These are phyloP conservation scores for Halocynthia aurantium DNA, from an alignment of 23 tunicate species.

Conservation along the genomic window DNA sequence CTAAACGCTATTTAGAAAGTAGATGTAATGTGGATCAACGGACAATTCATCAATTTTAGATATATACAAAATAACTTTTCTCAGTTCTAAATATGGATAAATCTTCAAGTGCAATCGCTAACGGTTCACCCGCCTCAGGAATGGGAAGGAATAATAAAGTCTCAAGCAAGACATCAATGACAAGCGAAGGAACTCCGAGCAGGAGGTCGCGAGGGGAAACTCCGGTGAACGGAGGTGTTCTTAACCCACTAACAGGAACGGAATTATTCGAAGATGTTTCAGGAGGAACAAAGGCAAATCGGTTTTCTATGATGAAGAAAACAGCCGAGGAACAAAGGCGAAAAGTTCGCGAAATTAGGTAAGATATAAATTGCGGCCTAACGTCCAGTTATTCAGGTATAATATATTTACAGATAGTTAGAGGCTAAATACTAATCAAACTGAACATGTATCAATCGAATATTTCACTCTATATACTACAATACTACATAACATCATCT, in stretches of 20 bases:
- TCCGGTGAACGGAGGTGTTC: not conserved
- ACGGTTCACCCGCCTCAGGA: no score
- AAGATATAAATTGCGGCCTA: not conserved
- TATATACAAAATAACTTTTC: no score
- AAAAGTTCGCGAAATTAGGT: slow-evolving; percentile 70
- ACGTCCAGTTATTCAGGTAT: not conserved
- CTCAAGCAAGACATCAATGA: no score
- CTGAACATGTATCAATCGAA: no score
- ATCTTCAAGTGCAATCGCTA: no score
- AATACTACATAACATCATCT: no score
- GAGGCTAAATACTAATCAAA: not conserved
- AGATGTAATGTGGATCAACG: no score
- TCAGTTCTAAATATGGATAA: no score
- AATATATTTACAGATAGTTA: not conserved
- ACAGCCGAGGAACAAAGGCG: slow-evolving; percentile 73
- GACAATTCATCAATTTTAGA: no score
- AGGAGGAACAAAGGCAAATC: slow-evolving; percentile 18
- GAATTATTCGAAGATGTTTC: not conserved
- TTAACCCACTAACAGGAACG: not conserved
- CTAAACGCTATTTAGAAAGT: no score
- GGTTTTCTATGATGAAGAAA: slow-evolving; percentile 58
- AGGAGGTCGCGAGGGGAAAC: not conserved
- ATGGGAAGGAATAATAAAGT: no score
- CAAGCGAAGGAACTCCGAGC: not conserved
- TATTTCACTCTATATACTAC: no score